Conservation (phyloP, 1,140 invertebrate species). For the Drosophila nikananu region DNA sequence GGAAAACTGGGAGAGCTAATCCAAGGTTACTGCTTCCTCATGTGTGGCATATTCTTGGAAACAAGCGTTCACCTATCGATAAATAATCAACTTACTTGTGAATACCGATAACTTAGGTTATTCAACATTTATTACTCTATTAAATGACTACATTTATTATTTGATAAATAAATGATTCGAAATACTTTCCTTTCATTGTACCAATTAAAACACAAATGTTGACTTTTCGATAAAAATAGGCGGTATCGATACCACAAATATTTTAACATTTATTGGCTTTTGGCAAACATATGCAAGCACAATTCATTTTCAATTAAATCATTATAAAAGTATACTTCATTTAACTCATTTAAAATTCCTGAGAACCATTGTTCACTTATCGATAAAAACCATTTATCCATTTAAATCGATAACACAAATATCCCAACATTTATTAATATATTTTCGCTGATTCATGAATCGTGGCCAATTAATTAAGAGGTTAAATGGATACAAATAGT, state of each 20-base stretch:
- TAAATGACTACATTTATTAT: no score
- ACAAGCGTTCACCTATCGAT: not conserved
- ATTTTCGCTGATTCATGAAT: not conserved
- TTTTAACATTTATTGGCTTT: not conserved
- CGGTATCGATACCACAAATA: not conserved
- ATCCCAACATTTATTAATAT: not conserved
- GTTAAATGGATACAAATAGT: constrained; percentile 11
- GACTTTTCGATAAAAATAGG: not conserved
- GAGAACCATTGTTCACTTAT: not conserved
- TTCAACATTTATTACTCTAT: no score
- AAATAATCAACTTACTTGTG: accelerated
- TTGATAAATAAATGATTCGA: no score
- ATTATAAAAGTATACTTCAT: not conserved
- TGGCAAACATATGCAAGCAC: no score
- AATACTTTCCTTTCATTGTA: no score
- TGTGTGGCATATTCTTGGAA: not conserved
- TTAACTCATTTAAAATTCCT: not conserved
- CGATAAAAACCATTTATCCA: not conserved
- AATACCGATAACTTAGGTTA: no score
- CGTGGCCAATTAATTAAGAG: constrained; percentile 2
- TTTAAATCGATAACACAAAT: not conserved
- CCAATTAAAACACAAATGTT: not conserved
- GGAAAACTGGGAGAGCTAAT: not conserved
- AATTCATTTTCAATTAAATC: not conserved
- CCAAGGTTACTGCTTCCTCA: not conserved